Conservation (phyloP, 2,888 invertebrate genomes). For the Phyllotreta cruciferae region DNA sequence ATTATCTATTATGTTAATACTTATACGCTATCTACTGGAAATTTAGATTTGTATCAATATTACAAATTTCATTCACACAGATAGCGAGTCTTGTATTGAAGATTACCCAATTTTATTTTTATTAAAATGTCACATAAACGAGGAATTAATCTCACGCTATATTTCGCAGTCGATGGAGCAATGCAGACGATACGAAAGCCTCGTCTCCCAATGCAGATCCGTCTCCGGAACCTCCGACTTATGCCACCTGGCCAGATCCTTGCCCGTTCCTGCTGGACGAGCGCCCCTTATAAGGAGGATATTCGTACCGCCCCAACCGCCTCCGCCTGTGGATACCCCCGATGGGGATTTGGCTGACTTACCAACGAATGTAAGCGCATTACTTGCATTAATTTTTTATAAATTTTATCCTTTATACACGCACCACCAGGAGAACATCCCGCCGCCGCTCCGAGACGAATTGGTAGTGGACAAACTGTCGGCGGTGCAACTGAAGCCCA, state of each 20-base stretch:
- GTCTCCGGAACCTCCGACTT: conserved; percentile 78
- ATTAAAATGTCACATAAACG: not conserved
- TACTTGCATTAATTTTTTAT: too few species aligned
- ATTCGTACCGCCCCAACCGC: conserved; percentile 74
- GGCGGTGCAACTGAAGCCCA: conserved; percentile 73
- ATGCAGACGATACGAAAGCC: conserved; percentile 81
- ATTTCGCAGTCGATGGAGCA: conserved; percentile 77
- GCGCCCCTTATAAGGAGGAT: conserved; percentile 61
- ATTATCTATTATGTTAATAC: too few species aligned
- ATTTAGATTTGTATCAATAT: too few species aligned
- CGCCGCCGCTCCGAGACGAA: conserved; percentile 82
- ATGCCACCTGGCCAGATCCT: conserved; percentile 78
- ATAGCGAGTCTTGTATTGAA: too few species aligned
- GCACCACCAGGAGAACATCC: conserved; percentile 75
- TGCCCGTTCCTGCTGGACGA: conserved; percentile 63
- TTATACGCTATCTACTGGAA: too few species aligned
- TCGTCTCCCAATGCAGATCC: conserved; percentile 78
- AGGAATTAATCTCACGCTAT: not conserved
- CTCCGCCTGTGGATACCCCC: conserved; percentile 60
- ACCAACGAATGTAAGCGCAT: conserved; percentile 59
- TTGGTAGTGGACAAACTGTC: conserved; percentile 81
- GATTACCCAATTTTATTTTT: too few species aligned
- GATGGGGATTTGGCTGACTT: conserved; percentile 60
- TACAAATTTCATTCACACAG: too few species aligned
- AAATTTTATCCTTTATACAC: too few species aligned